Percentiles rank a stretch among this genome's conserved stretches.
Conservation (phyloP, 2,888 invertebrate species). For the Teleogryllus oceanicus region DNA sequence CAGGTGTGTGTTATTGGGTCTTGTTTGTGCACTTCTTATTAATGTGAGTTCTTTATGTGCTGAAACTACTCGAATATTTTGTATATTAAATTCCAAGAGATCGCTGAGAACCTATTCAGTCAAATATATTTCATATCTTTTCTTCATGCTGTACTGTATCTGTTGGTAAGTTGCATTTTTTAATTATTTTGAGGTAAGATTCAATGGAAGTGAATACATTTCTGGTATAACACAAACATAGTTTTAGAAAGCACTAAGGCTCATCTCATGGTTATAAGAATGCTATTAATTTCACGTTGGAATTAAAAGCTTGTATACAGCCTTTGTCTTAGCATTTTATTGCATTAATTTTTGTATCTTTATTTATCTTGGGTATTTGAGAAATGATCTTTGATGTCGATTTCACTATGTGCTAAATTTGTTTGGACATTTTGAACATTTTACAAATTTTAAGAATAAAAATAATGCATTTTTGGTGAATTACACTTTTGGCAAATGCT, state of each 20-base stretch:
- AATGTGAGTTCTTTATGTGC: background rate
- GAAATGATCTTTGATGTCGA: background rate
- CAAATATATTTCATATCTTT: background rate
- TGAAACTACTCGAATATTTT: conserved; percentile 11
- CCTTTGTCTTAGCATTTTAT: background rate
- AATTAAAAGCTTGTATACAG: background rate
- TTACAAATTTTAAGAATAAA: background rate
- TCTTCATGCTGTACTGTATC: background rate
- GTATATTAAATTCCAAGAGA: background rate
- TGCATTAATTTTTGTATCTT: background rate
- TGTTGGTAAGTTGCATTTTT: background rate
- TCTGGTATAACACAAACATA: background rate
- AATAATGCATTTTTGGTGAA: too few species aligned
- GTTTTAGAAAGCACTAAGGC: background rate
- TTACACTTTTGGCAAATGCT: too few species aligned
- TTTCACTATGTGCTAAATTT: background rate
- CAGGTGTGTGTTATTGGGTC: conserved; percentile 5
- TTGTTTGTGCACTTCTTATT: background rate
- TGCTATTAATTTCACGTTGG: background rate
- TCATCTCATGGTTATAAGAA: background rate
- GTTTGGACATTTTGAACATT: background rate
- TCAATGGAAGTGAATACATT: background rate
- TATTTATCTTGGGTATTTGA: background rate
- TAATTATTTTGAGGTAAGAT: background rate
- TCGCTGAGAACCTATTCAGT: background rate